phyloP scores from a whole-genome alignment of 2,113 vertebrate species.

The Cebus imitator region DNA sequence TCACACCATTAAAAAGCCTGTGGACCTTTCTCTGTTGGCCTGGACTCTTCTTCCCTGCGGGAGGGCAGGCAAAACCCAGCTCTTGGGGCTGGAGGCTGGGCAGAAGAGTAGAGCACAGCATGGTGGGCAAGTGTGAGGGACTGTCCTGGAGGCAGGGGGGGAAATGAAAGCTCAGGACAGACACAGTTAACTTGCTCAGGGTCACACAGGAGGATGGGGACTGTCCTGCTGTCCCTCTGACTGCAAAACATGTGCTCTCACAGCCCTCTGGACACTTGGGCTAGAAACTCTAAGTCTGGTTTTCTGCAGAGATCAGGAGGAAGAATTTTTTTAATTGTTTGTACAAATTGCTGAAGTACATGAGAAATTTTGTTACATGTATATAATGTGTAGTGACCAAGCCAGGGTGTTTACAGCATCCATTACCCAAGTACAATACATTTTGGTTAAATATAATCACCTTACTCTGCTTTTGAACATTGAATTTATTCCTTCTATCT shows the following conservation, averaged over 20 bases:
- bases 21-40: constrained; percentile 84
- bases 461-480: too few relatives aligned
- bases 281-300: neutral
- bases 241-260: neutral
- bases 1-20: constrained; percentile 88
- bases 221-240: neutral
- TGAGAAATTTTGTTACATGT: too few relatives aligned
- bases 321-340: neutral
- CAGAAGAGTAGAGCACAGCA: neutral
- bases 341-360: too few relatives aligned
- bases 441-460: too few relatives aligned
- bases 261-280: neutral
- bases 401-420: too few relatives aligned
- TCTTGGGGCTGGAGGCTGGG: neutral
- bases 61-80: neutral
- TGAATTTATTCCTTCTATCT: too few relatives aligned
- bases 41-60: constrained; percentile 75
- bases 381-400: too few relatives aligned
- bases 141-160: neutral
- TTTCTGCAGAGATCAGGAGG: neutral
- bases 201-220: too few relatives aligned
- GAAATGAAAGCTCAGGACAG: neutral
- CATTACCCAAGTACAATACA: too few relatives aligned
- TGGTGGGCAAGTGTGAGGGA: neutral
- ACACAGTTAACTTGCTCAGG: neutral